Evolutionary conservation across 1,140 invertebrate species (phyloP).

Genomic region (Drosophila santomea): DNA sequence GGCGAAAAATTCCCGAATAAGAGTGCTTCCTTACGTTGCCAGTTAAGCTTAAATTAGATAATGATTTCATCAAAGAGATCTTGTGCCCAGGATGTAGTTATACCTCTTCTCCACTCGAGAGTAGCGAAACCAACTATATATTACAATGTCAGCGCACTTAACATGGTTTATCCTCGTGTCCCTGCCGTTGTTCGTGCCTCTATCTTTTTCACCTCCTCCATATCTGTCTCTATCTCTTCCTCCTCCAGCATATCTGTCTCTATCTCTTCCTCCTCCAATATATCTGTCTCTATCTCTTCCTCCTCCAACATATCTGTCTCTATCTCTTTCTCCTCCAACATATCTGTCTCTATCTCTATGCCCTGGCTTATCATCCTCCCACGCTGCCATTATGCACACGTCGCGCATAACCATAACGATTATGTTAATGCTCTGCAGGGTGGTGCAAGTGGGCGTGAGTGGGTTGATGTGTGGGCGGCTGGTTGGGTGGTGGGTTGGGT

Average conservation of each 20-base stretch:
- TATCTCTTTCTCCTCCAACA: slow-evolving; percentile 2
- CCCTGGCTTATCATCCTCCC: background rate
- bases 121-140: slow-evolving; percentile 59
- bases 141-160: slow-evolving; percentile 80
- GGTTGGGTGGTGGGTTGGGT: background rate
- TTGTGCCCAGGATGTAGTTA: background rate
- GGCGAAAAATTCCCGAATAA: background rate
- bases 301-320: background rate
- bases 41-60: background rate
- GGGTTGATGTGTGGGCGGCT: slow-evolving; percentile 1
- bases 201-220: slow-evolving; percentile 1
- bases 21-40: background rate
- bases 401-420: slow-evolving; percentile 81
- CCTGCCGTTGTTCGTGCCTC: slow-evolving; percentile 35
- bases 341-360: slow-evolving; percentile 6
- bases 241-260: background rate
- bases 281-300: background rate
- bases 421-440: slow-evolving; percentile 71
- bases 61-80: slow-evolving; percentile 5
- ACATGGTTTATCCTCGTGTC: slow-evolving; percentile 67
- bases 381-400: slow-evolving; percentile 75
- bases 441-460: slow-evolving; percentile 1
- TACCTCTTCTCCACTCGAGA: slow-evolving; percentile 16
- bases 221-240: slow-evolving; percentile 5
- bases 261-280: slow-evolving; percentile 6